Evolutionary conservation across 2,797 vertebrate genomes (phyloP).

Genomic region (Crax fasciolata): DNA sequence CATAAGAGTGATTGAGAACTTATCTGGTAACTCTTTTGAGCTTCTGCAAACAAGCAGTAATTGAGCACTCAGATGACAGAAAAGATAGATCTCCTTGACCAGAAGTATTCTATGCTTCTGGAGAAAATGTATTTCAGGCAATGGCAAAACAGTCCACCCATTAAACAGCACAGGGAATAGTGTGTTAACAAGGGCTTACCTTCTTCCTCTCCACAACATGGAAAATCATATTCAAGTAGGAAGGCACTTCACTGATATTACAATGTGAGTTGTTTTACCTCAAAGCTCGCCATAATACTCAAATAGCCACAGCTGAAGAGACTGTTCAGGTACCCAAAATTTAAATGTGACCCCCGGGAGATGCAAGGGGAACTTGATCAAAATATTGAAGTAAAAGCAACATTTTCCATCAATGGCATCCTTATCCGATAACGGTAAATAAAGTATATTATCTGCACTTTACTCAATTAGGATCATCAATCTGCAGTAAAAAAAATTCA

Average conservation of each 20-base stretch:
- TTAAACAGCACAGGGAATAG: neutral
- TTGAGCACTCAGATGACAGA: neutral
- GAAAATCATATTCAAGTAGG: neutral
- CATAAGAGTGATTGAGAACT: neutral
- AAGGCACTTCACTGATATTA: neutral
- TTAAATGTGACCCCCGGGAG: neutral
- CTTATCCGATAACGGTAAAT: neutral
- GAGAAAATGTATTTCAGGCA: neutral
- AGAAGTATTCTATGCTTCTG: neutral
- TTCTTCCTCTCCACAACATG: neutral
- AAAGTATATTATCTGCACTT: neutral
- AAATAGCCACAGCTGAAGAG: neutral
- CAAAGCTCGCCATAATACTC: neutral
- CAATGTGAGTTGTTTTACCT: neutral
- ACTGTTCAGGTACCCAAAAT: neutral
- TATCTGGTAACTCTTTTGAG: neutral
- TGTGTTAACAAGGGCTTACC: neutral
- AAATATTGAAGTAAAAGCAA: neutral
- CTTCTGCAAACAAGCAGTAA: neutral
- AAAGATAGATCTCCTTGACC: neutral
- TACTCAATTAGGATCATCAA: neutral
- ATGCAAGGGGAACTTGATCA: accelerated
- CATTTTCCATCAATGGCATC: neutral
- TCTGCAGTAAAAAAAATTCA: neutral
- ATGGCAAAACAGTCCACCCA: neutral